These are phyloP conservation scores for Carcina quercana DNA, from an alignment of 2,888 invertebrate genomes.

Conservation along the genomic window DNA sequence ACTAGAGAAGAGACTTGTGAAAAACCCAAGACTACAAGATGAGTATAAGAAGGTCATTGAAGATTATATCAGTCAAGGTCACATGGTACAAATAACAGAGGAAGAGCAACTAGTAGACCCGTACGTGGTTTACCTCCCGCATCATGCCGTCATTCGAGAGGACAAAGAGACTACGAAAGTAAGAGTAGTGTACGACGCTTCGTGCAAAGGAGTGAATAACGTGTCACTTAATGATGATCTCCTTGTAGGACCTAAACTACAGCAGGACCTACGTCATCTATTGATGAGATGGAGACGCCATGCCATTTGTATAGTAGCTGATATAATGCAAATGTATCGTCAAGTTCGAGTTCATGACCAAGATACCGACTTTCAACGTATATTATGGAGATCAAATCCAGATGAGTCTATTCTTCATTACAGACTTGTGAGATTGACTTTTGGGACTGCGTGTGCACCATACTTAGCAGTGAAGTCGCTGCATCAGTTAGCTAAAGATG, in stretches of 20 bases:
- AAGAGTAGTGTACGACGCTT: neutral
- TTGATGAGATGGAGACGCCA: slow-evolving; percentile 14
- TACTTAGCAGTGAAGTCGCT: slow-evolving; percentile 16
- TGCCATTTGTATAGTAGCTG: slow-evolving; percentile 10
- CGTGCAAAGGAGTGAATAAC: neutral
- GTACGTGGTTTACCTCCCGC: slow-evolving; percentile 12
- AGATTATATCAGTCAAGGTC: slow-evolving; percentile 11
- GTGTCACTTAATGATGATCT: slow-evolving; percentile 15
- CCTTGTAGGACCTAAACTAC: slow-evolving; percentile 14
- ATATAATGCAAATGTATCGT: slow-evolving; percentile 16
- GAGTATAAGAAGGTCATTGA: slow-evolving; percentile 14
- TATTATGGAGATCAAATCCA: slow-evolving; percentile 13
- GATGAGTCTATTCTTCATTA: slow-evolving; percentile 11
- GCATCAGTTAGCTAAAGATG: slow-evolving; percentile 13
- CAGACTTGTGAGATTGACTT: slow-evolving; percentile 14
- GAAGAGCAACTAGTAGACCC: slow-evolving; percentile 1
- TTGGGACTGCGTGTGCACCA: slow-evolving; percentile 19
- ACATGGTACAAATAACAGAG: slow-evolving; percentile 8
- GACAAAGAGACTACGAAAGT: slow-evolving; percentile 15
- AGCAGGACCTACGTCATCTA: slow-evolving; percentile 15
- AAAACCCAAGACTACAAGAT: slow-evolving; percentile 4
- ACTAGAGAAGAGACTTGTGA: slow-evolving; percentile 9
- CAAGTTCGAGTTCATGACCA: slow-evolving; percentile 7
- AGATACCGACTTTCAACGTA: slow-evolving; percentile 13
- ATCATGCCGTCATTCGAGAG: slow-evolving; percentile 17